Evolutionary conservation across 2,113 vertebrate species (phyloP), one percentile per base, ranked within the genome.

Genomic region (Chionodraco myersi): DNA sequence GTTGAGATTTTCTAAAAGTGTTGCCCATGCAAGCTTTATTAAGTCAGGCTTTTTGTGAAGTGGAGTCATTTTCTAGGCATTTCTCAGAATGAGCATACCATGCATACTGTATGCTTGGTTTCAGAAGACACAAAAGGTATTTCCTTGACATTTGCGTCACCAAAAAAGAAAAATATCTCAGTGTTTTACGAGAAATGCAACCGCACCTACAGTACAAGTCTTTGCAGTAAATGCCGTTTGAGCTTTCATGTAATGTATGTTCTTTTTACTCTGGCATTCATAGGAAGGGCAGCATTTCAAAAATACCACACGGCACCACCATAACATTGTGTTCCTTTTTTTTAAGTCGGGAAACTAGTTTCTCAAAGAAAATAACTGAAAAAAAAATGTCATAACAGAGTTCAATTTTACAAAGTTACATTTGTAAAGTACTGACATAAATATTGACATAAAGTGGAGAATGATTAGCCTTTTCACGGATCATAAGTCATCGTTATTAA

Each of bases 331-430:
- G 72, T 88, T 88, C 61, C 21, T 30, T 63, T 77, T 77, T 83
- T 72, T 80, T 41, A 85, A 74, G 77, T 67, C 52, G 53, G 81
- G 61, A 71, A 66, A 92, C 83, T 78, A 54, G 79, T 90, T 87
- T 70, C 75, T 91, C 81, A 48, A 66, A 71, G 12, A 62, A 65
- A 85, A 84, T 73, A 9, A 56, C 15, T 14, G 11, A 69, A 41
- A 72, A 82, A 30, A 49, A 9, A 14, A 16, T 36, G 18, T 52
- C 18, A 53, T 15, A 23, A n/a, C 11, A 8, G 13, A 23, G 61
- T 41, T 6, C 36, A 41, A 41, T 41, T 41, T 7, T 41, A 21
- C 21, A 21, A 21, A 21, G 36, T 41, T 18, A 58, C 13, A 23
- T 36, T 11, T 62, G 18, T 12, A 18, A 15, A 26, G n/a, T 53